These are phyloP conservation scores for Nixonia krombeini DNA, from an alignment of 1,140 invertebrate genomes.

Conservation along the genomic window DNA sequence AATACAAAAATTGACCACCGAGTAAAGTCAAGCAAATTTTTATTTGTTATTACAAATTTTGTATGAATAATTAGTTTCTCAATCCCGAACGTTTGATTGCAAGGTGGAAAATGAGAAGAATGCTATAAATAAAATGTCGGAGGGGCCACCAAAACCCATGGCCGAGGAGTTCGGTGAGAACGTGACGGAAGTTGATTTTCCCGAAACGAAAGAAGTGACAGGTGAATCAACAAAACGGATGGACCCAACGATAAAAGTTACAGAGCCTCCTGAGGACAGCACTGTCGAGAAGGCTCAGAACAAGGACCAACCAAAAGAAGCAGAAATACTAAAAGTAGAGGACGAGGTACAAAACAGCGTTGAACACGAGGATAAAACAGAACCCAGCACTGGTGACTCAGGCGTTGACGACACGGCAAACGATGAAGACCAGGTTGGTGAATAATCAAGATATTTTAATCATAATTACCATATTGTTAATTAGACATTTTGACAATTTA, in stretches of 20 bases:
- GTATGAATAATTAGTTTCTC: not conserved
- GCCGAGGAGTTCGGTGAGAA: conserved; percentile 23
- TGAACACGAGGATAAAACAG: conserved; percentile 55
- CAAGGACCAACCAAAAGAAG: conserved; percentile 35
- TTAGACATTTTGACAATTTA: too few relatives aligned
- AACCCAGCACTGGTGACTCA: conserved; percentile 59
- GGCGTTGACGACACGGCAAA: conserved; percentile 55
- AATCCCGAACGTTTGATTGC: too few relatives aligned
- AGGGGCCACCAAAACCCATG: conserved; percentile 6
- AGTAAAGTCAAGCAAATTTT: not conserved
- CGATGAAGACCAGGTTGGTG: conserved; percentile 65
- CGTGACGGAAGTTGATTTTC: conserved; percentile 30
- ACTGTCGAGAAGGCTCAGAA: too few relatives aligned
- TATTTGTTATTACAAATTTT: not conserved
- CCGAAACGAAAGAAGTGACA: conserved; percentile 20
- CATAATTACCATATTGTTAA: too few relatives aligned
- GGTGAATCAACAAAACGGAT: not conserved
- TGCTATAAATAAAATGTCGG: not conserved
- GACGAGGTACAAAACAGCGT: conserved; percentile 25
- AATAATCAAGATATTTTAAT: conserved; percentile 1
- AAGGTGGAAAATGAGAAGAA: conserved; percentile 30
- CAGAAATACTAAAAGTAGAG: conserved; percentile 53
- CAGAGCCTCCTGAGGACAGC: too few relatives aligned
- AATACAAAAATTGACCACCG: too few relatives aligned
- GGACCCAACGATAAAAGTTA: not conserved